A percentile compares a stretch with the other conserved stretches of the same genome.
These are phyloP conservation scores for Falco peregrinus DNA, from an alignment of 2,797 vertebrate species.

Conservation along the genomic window DNA sequence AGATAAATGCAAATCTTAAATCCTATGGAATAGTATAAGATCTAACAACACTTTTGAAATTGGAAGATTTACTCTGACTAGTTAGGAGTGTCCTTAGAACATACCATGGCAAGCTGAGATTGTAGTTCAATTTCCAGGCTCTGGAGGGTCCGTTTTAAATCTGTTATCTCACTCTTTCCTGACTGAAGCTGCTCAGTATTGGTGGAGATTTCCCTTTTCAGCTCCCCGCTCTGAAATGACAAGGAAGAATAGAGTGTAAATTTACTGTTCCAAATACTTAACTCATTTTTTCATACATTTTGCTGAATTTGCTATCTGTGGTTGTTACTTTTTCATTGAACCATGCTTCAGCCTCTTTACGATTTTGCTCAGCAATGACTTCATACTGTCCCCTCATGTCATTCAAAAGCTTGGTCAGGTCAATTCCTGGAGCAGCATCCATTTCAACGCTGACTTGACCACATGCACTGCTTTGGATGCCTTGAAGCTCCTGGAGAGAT, in stretches of 20 bases:
- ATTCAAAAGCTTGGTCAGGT: slow-evolving; percentile 86
- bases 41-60: neutral
- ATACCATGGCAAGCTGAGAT: slow-evolving; percentile 78
- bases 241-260: neutral
- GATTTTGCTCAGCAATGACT: slow-evolving; percentile 87
- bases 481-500: slow-evolving; percentile 71
- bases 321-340: slow-evolving; percentile 87
- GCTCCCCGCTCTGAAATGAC: slow-evolving; percentile 72
- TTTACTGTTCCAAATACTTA: neutral
- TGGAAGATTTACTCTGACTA: neutral
- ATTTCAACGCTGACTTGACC: slow-evolving; percentile 92
- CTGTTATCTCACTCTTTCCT: slow-evolving; percentile 75
- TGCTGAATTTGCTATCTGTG: neutral
- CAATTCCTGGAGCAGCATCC: slow-evolving; percentile 88
- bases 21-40: neutral
- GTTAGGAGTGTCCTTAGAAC: neutral
- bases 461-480: slow-evolving; percentile 55
- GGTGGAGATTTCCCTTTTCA: slow-evolving; percentile 77
- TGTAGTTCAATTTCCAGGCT: slow-evolving; percentile 81
- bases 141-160: slow-evolving; percentile 75
- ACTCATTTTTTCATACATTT: neutral
- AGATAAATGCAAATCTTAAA: neutral
- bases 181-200: slow-evolving; percentile 75
- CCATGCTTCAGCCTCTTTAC: slow-evolving; percentile 90
- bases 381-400: slow-evolving; percentile 91